A percentile compares a stretch with the other conserved stretches of the same genome.
Evolutionary conservation across 2,113 vertebrate genomes (phyloP).

Genomic region (Caranx melampygus): DNA sequence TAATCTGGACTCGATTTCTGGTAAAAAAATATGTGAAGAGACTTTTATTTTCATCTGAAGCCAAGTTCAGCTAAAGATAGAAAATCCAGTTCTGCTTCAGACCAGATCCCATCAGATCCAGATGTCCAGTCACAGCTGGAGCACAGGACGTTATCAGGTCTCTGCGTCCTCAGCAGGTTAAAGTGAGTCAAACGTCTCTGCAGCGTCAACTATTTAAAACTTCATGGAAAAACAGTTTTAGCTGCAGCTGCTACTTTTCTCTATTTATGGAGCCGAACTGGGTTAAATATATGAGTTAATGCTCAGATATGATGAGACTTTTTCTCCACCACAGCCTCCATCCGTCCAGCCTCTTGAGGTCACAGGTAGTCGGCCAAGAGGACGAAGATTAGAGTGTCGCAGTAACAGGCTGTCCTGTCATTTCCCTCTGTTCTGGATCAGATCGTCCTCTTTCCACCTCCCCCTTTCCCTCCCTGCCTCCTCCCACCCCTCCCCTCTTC

Average conservation of each 20-base stretch:
- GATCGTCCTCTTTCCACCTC: constrained; percentile 43
- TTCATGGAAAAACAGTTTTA: constrained; percentile 49
- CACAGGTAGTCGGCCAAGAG: constrained; percentile 69
- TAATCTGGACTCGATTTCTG: constrained; percentile 38
- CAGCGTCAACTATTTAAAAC: constrained; percentile 34
- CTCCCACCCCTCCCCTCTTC: constrained; percentile 46
- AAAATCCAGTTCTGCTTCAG: constrained; percentile 36
- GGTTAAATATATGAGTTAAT: constrained; percentile 62
- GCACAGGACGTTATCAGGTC: constrained; percentile 24
- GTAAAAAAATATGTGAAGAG: neutral
- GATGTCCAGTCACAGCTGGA: constrained; percentile 50
- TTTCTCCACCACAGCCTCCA: constrained; percentile 41
- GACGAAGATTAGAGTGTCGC: constrained; percentile 66
- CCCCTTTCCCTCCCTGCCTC: constrained; percentile 35
- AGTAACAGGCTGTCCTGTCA: constrained; percentile 65
- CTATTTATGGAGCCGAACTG: constrained; percentile 55
- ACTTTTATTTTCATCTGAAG: constrained; percentile 54
- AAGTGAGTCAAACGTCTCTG: constrained; percentile 16
- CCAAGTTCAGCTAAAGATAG: constrained; percentile 42
- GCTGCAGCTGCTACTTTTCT: constrained; percentile 55
- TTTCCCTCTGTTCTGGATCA: constrained; percentile 62
- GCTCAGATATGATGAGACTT: constrained; percentile 51
- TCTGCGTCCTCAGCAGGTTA: neutral
- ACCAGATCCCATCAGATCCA: constrained; percentile 29
- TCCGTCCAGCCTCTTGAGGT: constrained; percentile 57